phyloP scores from a whole-genome alignment of 2,888 invertebrate species.

The Ormyrus nitidulus region DNA sequence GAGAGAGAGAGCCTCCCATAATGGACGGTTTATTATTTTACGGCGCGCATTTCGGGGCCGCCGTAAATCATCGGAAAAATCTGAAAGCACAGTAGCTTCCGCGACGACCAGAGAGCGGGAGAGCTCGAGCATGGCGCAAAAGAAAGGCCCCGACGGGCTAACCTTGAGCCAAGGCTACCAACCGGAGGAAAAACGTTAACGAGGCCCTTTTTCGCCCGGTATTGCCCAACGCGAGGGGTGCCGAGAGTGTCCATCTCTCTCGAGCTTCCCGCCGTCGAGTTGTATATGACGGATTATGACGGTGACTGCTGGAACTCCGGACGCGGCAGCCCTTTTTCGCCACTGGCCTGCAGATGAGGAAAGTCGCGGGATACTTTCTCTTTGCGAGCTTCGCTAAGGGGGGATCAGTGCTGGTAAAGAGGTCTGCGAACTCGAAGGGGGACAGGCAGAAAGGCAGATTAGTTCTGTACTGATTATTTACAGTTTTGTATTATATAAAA shows the following conservation, averaged over 20 bases:
- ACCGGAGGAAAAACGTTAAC: constrained; percentile 36
- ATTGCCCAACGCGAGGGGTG: constrained; percentile 36
- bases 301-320: background rate
- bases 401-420: background rate
- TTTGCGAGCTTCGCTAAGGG: background rate
- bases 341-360: background rate
- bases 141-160: background rate
- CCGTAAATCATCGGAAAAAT: constrained; percentile 65
- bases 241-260: too few relatives aligned
- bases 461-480: too few relatives aligned
- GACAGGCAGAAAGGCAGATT: too few relatives aligned
- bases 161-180: constrained; percentile 39
- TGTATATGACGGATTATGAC: constrained; percentile 25
- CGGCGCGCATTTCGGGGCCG: constrained; percentile 55
- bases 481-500: too few relatives aligned
- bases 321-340: background rate
- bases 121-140: background rate
- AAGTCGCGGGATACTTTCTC: constrained; percentile 40
- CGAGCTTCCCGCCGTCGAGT: too few relatives aligned
- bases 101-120: background rate
- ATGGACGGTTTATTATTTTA: constrained; percentile 73
- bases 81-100: constrained; percentile 63
- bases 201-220: constrained; percentile 19
- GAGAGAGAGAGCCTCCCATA: constrained; percentile 59
- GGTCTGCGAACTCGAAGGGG: too few relatives aligned